Conservation (phyloP, 2,797 vertebrate species). For the Falco berigora region DNA sequence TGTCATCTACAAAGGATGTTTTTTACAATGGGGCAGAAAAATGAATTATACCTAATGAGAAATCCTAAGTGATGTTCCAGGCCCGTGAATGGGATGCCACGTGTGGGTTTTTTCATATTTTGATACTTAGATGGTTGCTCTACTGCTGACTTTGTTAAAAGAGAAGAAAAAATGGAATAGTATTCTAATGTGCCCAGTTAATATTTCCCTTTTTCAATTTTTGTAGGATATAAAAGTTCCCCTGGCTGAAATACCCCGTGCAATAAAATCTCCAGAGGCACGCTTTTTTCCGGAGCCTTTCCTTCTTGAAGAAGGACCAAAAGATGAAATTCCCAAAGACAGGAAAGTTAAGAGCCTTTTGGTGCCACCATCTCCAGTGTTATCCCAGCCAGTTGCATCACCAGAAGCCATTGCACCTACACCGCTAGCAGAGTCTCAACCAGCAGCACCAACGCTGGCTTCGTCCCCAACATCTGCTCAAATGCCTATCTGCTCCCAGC, state of each 20-base stretch:
- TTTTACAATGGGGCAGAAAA: background rate
- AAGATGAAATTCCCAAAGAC: conserved; percentile 57
- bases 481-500: conserved; percentile 89
- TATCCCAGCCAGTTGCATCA: conserved; percentile 81
- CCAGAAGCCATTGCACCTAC: conserved; percentile 75
- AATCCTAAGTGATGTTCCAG: background rate
- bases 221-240: conserved; percentile 13
- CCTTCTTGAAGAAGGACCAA: conserved; percentile 55
- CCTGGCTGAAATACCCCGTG: background rate
- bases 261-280: conserved; percentile 68
- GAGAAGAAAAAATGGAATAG: accelerated
- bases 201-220: background rate
- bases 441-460: conserved; percentile 38
- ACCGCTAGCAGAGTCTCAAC: conserved; percentile 71
- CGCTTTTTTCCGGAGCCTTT: conserved; percentile 81
- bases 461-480: conserved; percentile 64
- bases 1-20: background rate
- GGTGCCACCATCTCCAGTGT: conserved; percentile 72
- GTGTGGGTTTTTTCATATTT: background rate
- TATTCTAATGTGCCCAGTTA: background rate
- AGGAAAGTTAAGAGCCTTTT: conserved; percentile 55
- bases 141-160: background rate
- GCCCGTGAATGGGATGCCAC: background rate
- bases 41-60: background rate
- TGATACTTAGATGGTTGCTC: background rate